These are phyloP conservation scores for Torymus texanus DNA, from an alignment of 2,888 invertebrate species.

Conservation along the genomic window DNA sequence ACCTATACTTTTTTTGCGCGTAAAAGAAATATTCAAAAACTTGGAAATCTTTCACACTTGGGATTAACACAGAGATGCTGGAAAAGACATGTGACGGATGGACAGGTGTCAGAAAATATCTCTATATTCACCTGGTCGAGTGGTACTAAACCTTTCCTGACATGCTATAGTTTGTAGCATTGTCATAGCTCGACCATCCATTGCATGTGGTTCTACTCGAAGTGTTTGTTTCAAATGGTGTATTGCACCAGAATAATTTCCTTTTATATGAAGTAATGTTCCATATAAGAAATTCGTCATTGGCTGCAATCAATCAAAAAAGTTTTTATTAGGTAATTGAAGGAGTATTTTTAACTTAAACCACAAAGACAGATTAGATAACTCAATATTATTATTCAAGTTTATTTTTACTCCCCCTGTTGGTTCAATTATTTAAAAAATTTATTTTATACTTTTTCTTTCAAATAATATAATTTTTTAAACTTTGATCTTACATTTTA, in stretches of 20 bases:
- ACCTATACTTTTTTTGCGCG: too few relatives aligned
- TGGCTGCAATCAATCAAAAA: conserved; percentile 76
- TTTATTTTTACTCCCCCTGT: too few relatives aligned
- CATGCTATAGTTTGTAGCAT: conserved; percentile 79
- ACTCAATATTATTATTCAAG: too few relatives aligned
- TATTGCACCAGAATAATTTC: conserved; percentile 80
- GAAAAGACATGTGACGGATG: conserved; percentile 20
- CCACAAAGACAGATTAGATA: too few relatives aligned
- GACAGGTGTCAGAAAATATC: conserved; percentile 44
- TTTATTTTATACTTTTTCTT: too few relatives aligned
- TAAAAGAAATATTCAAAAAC: too few relatives aligned
- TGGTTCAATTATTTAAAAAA: too few relatives aligned
- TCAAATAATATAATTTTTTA: too few relatives aligned
- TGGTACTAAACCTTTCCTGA: conserved; percentile 64
- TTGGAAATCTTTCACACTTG: conserved; percentile 2
- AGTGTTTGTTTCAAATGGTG: conserved; percentile 80
- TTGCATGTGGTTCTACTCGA: conserved; percentile 77
- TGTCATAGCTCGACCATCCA: conserved; percentile 76
- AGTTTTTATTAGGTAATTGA: too few relatives aligned
- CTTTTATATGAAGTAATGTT: conserved; percentile 80
- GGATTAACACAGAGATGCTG: conserved; percentile 8
- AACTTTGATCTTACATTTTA: too few relatives aligned
- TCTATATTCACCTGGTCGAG: conserved; percentile 58
- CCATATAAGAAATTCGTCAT: conserved; percentile 83
- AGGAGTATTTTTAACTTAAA: too few relatives aligned